Percentiles rank a stretch among this genome's conserved stretches.
Evolutionary conservation across 2,888 invertebrate species (phyloP).

Genomic region (Drosophila bunnanda): DNA sequence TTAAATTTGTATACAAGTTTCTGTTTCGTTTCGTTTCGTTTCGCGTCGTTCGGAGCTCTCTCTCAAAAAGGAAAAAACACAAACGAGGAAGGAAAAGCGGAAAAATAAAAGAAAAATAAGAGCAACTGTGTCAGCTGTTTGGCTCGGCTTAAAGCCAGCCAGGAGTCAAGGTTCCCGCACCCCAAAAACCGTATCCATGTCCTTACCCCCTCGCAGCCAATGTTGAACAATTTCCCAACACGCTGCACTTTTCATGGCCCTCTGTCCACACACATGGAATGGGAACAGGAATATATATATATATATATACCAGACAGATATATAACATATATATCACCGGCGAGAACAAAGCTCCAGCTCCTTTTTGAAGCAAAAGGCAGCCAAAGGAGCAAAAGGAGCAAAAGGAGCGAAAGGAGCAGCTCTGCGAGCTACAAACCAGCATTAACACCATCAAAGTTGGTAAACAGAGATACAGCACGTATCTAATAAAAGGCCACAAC

Average conservation of each 20-base stretch:
- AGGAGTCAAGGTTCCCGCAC: conserved; percentile 38
- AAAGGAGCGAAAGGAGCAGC: conserved; percentile 23
- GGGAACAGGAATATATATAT: conserved; percentile 8
- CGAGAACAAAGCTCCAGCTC: conserved; percentile 29
- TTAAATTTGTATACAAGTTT: conserved; percentile 59
- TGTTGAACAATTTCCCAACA: conserved; percentile 45
- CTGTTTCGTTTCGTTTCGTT: conserved; percentile 26
- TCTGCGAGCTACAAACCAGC: conserved; percentile 48
- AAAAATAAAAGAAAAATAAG: background rate
- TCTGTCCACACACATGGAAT: conserved; percentile 21
- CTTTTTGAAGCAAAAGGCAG: conserved; percentile 5
- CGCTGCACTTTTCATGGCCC: conserved; percentile 67
- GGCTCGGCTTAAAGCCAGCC: conserved; percentile 20
- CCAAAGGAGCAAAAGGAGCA: background rate
- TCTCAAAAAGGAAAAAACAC: no score
- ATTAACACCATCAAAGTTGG: conserved; percentile 79
- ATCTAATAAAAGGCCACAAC: conserved; percentile 83
- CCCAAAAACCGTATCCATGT: background rate
- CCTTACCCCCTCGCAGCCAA: conserved; percentile 3
- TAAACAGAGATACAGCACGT: conserved; percentile 84
- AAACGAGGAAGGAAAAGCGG: background rate
- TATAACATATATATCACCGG: conserved; percentile 47
- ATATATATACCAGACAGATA: conserved; percentile 25
- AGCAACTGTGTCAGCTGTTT: conserved; percentile 27
- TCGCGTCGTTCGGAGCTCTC: background rate